phyloP scores from a whole-genome alignment of 1,140 invertebrate genomes.

The Diorhabda sublineata region DNA sequence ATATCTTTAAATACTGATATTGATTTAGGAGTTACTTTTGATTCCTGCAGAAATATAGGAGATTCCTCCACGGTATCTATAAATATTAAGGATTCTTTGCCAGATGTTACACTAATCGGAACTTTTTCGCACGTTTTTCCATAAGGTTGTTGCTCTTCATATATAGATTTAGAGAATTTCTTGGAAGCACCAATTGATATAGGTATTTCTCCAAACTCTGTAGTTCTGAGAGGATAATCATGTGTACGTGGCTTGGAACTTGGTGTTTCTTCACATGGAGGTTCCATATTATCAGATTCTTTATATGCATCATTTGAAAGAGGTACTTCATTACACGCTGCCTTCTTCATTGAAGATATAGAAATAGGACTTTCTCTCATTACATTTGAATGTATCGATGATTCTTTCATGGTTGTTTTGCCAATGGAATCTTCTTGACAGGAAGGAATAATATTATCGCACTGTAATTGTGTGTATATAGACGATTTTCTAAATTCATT shows the following conservation, averaged over 20 bases:
- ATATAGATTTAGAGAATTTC: neutral
- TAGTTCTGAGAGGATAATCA: neutral
- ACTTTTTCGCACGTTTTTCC: too few relatives aligned
- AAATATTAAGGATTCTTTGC: neutral
- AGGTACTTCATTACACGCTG: neutral
- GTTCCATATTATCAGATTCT: neutral
- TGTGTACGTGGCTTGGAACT: too few relatives aligned
- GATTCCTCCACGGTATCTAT: neutral
- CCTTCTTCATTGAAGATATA: neutral
- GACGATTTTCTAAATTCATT: neutral
- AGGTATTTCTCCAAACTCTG: neutral
- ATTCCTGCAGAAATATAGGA: neutral
- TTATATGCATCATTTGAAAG: neutral
- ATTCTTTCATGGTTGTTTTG: neutral
- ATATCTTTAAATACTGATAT: neutral
- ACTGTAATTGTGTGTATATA: neutral
- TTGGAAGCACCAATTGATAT: neutral
- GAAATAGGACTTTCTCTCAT: neutral
- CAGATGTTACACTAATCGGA: neutral
- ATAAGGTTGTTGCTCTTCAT: too few relatives aligned
- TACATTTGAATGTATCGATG: neutral
- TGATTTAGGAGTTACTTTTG: neutral
- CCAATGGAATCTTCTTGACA: neutral
- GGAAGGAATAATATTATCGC: too few relatives aligned
- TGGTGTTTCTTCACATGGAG: too few relatives aligned